Evolutionary conservation across 92 coral and sea anemone genomes (phyloP).

Genomic region (Palythoa grandiflora): DNA sequence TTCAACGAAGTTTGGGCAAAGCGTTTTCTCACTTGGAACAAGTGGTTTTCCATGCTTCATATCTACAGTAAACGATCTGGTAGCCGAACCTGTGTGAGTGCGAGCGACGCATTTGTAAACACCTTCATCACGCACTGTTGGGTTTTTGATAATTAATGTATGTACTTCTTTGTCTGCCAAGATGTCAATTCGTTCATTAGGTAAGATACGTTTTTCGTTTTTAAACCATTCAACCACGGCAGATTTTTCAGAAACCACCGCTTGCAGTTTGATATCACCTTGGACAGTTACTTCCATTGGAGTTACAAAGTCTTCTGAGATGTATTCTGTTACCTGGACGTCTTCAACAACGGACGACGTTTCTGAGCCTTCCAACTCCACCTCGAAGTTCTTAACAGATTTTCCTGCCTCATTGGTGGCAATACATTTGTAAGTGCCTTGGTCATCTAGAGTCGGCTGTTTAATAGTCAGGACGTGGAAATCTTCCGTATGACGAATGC

Average conservation of each 20-base stretch:
- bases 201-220: constrained; percentile 53
- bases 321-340: constrained; percentile 47
- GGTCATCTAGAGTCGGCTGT: constrained; percentile 64
- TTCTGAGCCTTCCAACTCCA: constrained; percentile 73
- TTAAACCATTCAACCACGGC: constrained; percentile 66
- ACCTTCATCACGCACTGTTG: constrained; percentile 59
- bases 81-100: constrained; percentile 40
- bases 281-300: constrained; percentile 80
- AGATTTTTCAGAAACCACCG: constrained; percentile 26
- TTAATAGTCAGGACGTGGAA: constrained; percentile 62
- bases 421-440: constrained; percentile 77
- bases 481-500: constrained; percentile 55
- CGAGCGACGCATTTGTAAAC: constrained; percentile 60
- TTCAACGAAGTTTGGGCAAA: constrained; percentile 71
- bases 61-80: constrained; percentile 46
- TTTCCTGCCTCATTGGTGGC: constrained; percentile 78
- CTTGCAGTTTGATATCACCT: constrained; percentile 71
- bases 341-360: constrained; percentile 47
- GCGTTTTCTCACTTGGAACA: constrained; percentile 34
- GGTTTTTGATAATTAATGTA: constrained; percentile 58
- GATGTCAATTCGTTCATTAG: constrained; percentile 53
- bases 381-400: constrained; percentile 75
- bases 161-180: constrained; percentile 60
- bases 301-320: constrained; percentile 49
- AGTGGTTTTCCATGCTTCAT: constrained; percentile 51